A percentile compares a stretch with the other conserved stretches of the same genome.
phyloP scores from a whole-genome alignment of 2,797 vertebrate genomes.

The Phaenicophaeus curvirostris region DNA sequence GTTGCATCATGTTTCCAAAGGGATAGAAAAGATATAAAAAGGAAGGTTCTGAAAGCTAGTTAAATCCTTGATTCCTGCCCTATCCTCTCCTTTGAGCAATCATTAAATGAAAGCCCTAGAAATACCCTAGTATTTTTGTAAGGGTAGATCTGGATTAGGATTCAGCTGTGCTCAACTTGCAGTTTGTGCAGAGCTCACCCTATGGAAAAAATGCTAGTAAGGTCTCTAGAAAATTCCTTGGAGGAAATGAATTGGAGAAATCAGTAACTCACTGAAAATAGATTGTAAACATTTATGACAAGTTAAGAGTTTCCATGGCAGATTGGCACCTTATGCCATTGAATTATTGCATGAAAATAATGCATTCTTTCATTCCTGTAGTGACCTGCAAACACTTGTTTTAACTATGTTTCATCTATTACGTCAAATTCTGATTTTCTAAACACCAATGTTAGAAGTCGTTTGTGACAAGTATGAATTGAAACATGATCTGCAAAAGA shows the following conservation, averaged over 20 bases:
- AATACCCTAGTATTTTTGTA: background rate
- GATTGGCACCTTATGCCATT: background rate
- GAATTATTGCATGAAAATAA: background rate
- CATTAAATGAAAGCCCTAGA: background rate
- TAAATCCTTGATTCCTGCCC: background rate
- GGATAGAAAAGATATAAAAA: background rate
- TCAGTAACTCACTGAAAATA: background rate
- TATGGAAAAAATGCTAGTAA: background rate
- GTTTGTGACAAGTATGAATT: background rate
- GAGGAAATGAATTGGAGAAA: conserved; percentile 2
- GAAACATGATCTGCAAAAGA: background rate
- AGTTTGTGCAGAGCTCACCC: background rate
- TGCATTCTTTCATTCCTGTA: background rate
- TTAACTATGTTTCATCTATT: background rate
- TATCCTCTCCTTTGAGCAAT: background rate
- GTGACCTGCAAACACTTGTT: background rate
- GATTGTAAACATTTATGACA: background rate
- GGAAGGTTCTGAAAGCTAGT: background rate
- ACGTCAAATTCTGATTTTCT: background rate
- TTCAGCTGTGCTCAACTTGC: background rate
- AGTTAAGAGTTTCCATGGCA: background rate
- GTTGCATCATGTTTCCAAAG: background rate
- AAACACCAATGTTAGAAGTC: background rate
- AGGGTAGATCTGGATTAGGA: background rate
- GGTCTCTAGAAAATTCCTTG: background rate